Base-by-base conservation (phyloP, 2,113 vertebrate species). In the Saccopteryx leptura region DNA sequence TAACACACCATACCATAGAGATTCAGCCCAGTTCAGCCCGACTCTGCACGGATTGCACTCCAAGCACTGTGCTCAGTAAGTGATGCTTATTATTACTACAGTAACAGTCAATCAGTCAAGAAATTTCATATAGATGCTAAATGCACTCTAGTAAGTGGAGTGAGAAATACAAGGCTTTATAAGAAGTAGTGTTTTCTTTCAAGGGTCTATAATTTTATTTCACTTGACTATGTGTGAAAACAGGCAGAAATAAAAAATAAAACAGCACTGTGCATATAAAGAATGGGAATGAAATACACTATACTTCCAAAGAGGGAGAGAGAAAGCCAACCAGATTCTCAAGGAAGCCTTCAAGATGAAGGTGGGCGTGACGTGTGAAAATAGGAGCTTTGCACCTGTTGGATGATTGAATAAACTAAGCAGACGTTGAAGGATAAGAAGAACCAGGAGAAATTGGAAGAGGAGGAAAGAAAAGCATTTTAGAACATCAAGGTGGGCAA, bases 161-260 rank as follows among this genome's bases (percentile, higher is more conserved):
- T 93, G 94, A 96, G 84, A 96, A 88, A 69, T 24, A 88, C 19
- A 78, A 50, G 69, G 52, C 23, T 68, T n/a, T 83, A 10, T 46
- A 81, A 68, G 85, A 82, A 90, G 61, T 58, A 26, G 14, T 72
- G 24, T 71, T 90, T 94, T 92, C 72, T 90, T 93, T 94, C 23
- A 71, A 65, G 71, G 52, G 52, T 74, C 50, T 79, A 23, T 68
- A 26, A 78, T 63, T 28, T 92, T n/a, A 23, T 7, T 91, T 72
- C 54, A 61, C 17, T 33, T 24, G 72, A 75, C 31, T 93, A 23
- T 5, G 54, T 33, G 5, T 65, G 13, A 80, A 92, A 58, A 68
- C 11, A 87, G 13, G 86, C n/a, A 52, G 71, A 85, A 76, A 28
- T 52, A 52, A 31, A 75, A n/a, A 76, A 68, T 17, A n/a, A 68